Base-by-base conservation (phyloP, 2,797 vertebrate genomes). In the Artibeus lituratus region DNA sequence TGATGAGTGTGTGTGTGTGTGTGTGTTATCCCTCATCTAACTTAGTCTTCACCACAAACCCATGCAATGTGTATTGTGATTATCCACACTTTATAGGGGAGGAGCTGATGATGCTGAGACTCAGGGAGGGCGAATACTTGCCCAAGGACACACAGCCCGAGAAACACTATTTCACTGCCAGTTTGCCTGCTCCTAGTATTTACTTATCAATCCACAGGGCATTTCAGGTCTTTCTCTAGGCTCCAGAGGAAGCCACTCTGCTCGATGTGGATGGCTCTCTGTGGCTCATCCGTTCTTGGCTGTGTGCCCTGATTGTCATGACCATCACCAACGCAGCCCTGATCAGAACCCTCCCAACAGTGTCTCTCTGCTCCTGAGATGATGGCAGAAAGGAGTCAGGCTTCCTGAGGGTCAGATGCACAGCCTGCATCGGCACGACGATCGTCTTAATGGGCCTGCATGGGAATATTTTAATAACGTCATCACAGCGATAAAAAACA, bases 261-360 rank as follows among this genome's bases (percentile, higher is more conserved):
- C 11, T 24, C 37, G 18, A 44, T 21, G 2, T 35, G 47, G 87
- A 21, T 9, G 6, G 10, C 15, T 77, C 37, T 42, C 1, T 77
- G 51, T 32, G 62, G n/a, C 14, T 73, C 51, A 12, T 4, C 15
- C n/a, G 3, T 53, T 76, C 37, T 74, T 39, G 19, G 37, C 3
- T 47, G 10, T 5, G 3, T 21, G 74, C 15, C 7, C 12, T 47
- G 80, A 8, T 67, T 90, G 19, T 35, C 53, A 42, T 62, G 35
- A 39, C 10, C 22, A 21, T 1, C 29, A 2, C 19, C 9, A 15
- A 19, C 1, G 1, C 10, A 3, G 9, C 26, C 49, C 24, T 70
- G 29, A 19, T 62, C 35, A 57, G 76, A 87, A 78, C 26, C 12
- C 1, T n/a, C 15, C 4, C 29, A 7, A 7, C 11, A 49, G 14